These are phyloP conservation scores for Crocallis elinguaria DNA, from an alignment of 2,888 invertebrate genomes.

Conservation along the genomic window DNA sequence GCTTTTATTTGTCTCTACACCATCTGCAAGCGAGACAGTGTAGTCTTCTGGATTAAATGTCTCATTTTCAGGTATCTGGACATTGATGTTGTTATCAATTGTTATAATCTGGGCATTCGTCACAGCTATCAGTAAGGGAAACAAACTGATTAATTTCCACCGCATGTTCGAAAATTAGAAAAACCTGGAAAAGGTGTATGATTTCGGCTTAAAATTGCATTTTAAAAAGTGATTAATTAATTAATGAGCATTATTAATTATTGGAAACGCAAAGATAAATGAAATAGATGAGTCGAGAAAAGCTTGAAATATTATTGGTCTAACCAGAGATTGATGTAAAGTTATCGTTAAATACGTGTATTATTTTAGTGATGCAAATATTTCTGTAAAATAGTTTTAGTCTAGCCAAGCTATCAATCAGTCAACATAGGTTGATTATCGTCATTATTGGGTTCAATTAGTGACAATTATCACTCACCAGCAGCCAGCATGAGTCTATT, in stretches of 20 bases:
- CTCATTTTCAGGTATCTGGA: background rate
- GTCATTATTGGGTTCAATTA: background rate
- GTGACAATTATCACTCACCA: slow-evolving; percentile 30
- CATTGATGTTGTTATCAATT: background rate
- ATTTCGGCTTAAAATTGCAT: too few relatives aligned
- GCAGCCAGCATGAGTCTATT: slow-evolving; percentile 18
- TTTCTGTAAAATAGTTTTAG: too few relatives aligned
- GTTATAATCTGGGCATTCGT: slow-evolving; percentile 24
- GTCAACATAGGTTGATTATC: too few relatives aligned
- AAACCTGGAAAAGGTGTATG: background rate
- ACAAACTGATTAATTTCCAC: slow-evolving; percentile 43
- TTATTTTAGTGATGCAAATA: too few relatives aligned
- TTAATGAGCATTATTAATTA: too few relatives aligned
- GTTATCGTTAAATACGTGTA: too few relatives aligned
- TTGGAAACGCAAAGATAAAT: too few relatives aligned
- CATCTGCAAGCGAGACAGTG: background rate
- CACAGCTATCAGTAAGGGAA: slow-evolving; percentile 29
- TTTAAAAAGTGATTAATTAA: too few relatives aligned
- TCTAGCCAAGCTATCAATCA: too few relatives aligned
- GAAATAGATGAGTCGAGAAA: too few relatives aligned
- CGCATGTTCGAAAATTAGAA: slow-evolving; percentile 41
- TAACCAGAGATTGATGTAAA: too few relatives aligned
- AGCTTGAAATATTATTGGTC: too few relatives aligned
- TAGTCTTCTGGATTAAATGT: background rate
- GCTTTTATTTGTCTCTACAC: background rate